Evolutionary conservation across 2,888 invertebrate genomes (phyloP).

Genomic region (Trypoxylon attenuatum): DNA sequence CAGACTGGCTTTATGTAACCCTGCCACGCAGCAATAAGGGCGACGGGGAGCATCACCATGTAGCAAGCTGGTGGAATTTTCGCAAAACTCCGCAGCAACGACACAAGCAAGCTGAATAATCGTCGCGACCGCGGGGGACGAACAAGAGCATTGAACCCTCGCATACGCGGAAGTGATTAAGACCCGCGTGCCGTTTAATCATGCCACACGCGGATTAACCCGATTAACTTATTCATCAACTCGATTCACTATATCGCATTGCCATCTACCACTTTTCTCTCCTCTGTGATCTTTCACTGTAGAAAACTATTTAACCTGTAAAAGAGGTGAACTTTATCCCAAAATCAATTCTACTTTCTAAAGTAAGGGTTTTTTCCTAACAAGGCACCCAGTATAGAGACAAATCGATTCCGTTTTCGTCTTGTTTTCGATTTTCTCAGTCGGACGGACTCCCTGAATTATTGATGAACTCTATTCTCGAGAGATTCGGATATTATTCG

Average conservation of each 20-base stretch:
- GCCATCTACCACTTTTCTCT: too few species aligned
- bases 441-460: conserved; percentile 57
- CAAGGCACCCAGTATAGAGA: conserved; percentile 10
- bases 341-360: too few species aligned
- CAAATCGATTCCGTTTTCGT: conserved; percentile 37
- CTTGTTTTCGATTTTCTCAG: conserved; percentile 56
- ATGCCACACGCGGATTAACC: conserved; percentile 54
- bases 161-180: conserved; percentile 52
- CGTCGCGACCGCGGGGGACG: conserved; percentile 24
- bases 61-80: conserved; percentile 54
- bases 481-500: conserved; percentile 56
- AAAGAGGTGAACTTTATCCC: too few species aligned
- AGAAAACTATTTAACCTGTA: too few species aligned
- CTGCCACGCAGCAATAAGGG: too few species aligned
- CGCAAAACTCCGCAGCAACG: conserved; percentile 37
- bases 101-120: too few species aligned
- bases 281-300: too few species aligned
- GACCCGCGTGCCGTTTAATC: conserved; percentile 45
- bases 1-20: conserved; percentile 1
- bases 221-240: conserved; percentile 56
- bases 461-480: conserved; percentile 57
- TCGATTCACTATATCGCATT: too few species aligned
- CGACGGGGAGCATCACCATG: too few species aligned
- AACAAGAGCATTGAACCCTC: conserved; percentile 55
- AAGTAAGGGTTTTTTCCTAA: not conserved